Percentiles rank a stretch among this genome's conserved stretches.
Evolutionary conservation across 2,888 invertebrate genomes (phyloP).

Genomic region (Cheilosia variabilis): DNA sequence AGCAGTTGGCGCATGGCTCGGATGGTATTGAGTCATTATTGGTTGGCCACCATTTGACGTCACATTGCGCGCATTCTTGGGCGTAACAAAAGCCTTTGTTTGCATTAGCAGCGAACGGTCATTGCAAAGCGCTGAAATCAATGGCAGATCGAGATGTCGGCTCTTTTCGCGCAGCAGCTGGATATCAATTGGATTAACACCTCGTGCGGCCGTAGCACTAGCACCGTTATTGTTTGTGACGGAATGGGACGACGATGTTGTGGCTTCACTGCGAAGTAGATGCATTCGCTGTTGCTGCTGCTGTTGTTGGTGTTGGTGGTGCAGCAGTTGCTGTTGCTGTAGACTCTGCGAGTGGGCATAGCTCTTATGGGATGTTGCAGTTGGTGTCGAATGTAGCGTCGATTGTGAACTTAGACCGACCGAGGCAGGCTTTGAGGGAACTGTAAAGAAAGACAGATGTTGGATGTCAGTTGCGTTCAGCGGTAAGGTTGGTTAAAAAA

Average conservation of each 20-base stretch:
- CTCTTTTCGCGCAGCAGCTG: conserved; percentile 94
- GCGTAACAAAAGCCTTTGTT: conserved; percentile 93
- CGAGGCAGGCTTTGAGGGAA: conserved; percentile 81
- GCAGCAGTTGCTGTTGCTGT: conserved; percentile 54
- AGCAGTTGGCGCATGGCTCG: conserved; percentile 57
- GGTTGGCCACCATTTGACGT: conserved; percentile 51
- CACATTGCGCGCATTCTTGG: conserved; percentile 85
- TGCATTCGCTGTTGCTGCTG: conserved; percentile 61
- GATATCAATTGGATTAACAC: conserved; percentile 87
- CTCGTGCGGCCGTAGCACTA: conserved; percentile 83
- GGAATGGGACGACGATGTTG: conserved; percentile 45
- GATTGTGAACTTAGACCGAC: conserved; percentile 66
- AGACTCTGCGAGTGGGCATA: conserved; percentile 43
- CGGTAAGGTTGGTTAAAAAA: too few relatives aligned
- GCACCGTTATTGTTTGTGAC: conserved; percentile 76
- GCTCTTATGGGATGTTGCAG: conserved; percentile 79
- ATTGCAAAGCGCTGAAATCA: conserved; percentile 96
- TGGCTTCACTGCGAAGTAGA: conserved; percentile 58
- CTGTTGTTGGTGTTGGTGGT: conserved; percentile 39
- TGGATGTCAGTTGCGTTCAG: neutral
- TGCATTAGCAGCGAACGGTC: conserved; percentile 95
- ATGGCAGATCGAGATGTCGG: conserved; percentile 94
- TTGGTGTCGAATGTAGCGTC: conserved; percentile 76
- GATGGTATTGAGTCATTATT: conserved; percentile 59
- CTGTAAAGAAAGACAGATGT: conserved; percentile 75